Evolutionary conservation across 2,888 invertebrate species (phyloP).

Genomic region (Agapostemon virescens): DNA sequence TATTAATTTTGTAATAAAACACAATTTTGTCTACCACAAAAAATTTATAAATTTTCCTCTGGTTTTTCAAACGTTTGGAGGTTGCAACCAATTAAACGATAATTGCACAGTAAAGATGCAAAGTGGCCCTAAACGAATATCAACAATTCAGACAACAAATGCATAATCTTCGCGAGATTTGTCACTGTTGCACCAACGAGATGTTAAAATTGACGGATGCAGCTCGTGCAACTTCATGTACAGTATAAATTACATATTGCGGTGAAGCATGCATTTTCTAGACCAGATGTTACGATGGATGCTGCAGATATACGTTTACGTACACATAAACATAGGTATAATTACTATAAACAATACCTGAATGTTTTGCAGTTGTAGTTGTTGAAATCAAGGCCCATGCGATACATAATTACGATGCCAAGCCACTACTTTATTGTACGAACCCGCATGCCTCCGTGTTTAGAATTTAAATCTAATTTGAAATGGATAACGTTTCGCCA

Average conservation of each 20-base stretch:
- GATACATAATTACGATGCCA: not conserved
- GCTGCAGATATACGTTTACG: not conserved
- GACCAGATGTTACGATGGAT: not conserved
- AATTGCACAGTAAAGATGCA: not conserved
- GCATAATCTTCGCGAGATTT: not conserved
- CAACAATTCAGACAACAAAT: not conserved
- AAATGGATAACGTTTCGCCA: not conserved
- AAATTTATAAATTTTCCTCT: not conserved
- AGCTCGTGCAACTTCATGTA: not conserved
- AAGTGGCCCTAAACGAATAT: not conserved
- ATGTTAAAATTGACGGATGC: not conserved
- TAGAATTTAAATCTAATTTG: no score
- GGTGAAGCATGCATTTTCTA: not conserved
- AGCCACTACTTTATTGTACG: not conserved
- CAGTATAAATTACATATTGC: not conserved
- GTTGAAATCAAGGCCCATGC: not conserved
- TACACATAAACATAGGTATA: not conserved
- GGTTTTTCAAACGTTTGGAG: not conserved
- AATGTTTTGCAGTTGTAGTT: not conserved
- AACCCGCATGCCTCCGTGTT: not conserved
- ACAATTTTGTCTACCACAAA: not conserved
- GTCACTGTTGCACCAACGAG: not conserved
- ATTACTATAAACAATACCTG: not conserved
- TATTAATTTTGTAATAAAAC: no score
- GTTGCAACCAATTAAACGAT: not conserved